Evolutionary conservation across 2,113 vertebrate genomes (phyloP).

Genomic region (Myotis brandtii): DNA sequence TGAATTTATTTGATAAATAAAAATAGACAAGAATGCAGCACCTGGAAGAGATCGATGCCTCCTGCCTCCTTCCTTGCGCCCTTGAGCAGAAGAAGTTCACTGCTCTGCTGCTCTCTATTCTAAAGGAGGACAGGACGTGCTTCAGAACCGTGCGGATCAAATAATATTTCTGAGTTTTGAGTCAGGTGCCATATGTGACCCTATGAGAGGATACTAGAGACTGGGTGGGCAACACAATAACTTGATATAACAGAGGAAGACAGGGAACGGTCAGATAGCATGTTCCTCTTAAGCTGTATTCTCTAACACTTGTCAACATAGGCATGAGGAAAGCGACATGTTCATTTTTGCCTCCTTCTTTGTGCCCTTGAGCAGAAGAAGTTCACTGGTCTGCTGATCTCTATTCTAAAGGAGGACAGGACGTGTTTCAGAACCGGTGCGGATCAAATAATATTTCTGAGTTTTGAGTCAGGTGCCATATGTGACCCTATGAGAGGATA

Average conservation of each 20-base stretch:
- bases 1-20: background rate
- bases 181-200: background rate
- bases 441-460: background rate
- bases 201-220: background rate
- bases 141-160: background rate
- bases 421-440: background rate
- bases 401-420: background rate
- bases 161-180: background rate
- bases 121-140: background rate
- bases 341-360: background rate
- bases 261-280: conserved; percentile 78
- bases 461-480: background rate
- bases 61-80: background rate
- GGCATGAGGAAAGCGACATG: conserved; percentile 80
- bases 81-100: background rate
- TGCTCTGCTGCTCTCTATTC: background rate
- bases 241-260: conserved; percentile 75
- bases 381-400: background rate
- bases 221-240: background rate
- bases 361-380: background rate
- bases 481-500: background rate
- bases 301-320: conserved; percentile 78
- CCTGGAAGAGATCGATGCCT: background rate
- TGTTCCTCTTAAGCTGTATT: conserved; percentile 66
- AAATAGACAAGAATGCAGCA: background rate